Evolutionary conservation across 2,113 vertebrate species (phyloP), one percentile per base, ranked within the genome.

Genomic region (Eublepharis macularius): DNA sequence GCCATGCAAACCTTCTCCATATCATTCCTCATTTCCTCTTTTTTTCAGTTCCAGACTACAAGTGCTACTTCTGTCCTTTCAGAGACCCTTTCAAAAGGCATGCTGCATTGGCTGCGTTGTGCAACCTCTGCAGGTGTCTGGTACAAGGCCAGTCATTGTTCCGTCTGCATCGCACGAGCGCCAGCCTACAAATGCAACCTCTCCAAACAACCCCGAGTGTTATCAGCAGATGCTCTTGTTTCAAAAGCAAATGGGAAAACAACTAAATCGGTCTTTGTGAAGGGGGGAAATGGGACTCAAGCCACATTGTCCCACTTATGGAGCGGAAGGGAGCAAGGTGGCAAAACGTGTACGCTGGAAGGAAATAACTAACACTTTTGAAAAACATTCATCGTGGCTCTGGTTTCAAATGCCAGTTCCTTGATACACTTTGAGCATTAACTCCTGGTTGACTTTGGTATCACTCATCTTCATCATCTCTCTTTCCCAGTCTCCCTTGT

Each of bases 141-240:
- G 69, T 73, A 12, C 51, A 43, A 60, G 16, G 17, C 36, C 49
- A 57, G 69, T 8, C 51, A 73, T 60, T 41, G 36, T 63, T 86
- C 69, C 26, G n/a, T 11, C 43, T 47, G 21, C 41, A 19, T 2
- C 7, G 0, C n/a, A 49, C 17, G 1, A 0, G 0, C 0, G 47
- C 77, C 77, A 60, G n/a, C 6, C 24, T 32, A 14, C 77, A 19
- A n/a, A 80, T 26, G n/a, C n/a, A 39, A n/a, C 17, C 57, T 80
- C 45, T 65, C n/a, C 51, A 47, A 86, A 47, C 41, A n/a, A 29
- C 3, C 8, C 39, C 60, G 70, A 76, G 34, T 1, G 51, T 49
- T 77, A 51, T 34, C 32, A 29, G 63, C 57, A 76, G 47, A 43
- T 17, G 21, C 57, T 47, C 36, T 43, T 1, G 1, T 8, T 60